Evolutionary conservation across 2,797 vertebrate genomes (phyloP).

Genomic region (Tachyglossus aculeatus): DNA sequence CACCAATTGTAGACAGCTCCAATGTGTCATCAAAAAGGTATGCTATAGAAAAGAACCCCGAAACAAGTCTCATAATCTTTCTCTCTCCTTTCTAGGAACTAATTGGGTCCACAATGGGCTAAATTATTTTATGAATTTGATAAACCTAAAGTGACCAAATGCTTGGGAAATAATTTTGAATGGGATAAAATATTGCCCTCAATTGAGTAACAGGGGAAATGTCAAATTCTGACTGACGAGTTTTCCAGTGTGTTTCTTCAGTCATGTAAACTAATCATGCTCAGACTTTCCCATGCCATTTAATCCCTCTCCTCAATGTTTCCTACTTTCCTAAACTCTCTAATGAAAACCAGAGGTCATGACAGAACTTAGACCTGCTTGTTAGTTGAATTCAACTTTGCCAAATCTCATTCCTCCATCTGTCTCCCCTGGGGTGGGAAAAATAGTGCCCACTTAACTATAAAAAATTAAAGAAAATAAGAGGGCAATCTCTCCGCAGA

Average conservation of each 20-base stretch:
- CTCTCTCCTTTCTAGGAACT: slow-evolving; percentile 34
- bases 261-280: slow-evolving; percentile 44
- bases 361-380: slow-evolving; percentile 17
- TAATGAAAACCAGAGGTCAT: slow-evolving; percentile 35
- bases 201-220: slow-evolving; percentile 35
- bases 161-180: slow-evolving; percentile 45
- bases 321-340: slow-evolving; percentile 2
- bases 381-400: slow-evolving; percentile 3
- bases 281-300: slow-evolving; percentile 25
- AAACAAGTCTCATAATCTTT: slow-evolving; percentile 43
- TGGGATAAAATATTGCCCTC: slow-evolving; percentile 27
- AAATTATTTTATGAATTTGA: slow-evolving; percentile 43
- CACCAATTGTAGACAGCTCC: slow-evolving; percentile 34
- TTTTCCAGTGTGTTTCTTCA: slow-evolving; percentile 47
- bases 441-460: slow-evolving; percentile 17
- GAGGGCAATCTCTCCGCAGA: slow-evolving; percentile 21
- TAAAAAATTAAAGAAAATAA: slow-evolving; percentile 23
- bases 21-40: slow-evolving; percentile 37
- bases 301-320: slow-evolving; percentile 17
- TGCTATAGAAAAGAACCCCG: slow-evolving; percentile 21
- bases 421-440: slow-evolving; percentile 7
- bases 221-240: slow-evolving; percentile 38
- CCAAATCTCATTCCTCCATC: neutral
- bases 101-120: slow-evolving; percentile 45
- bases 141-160: slow-evolving; percentile 49